phyloP scores from a whole-genome alignment of 2,113 vertebrate species.

The Hoplias malabaricus region DNA sequence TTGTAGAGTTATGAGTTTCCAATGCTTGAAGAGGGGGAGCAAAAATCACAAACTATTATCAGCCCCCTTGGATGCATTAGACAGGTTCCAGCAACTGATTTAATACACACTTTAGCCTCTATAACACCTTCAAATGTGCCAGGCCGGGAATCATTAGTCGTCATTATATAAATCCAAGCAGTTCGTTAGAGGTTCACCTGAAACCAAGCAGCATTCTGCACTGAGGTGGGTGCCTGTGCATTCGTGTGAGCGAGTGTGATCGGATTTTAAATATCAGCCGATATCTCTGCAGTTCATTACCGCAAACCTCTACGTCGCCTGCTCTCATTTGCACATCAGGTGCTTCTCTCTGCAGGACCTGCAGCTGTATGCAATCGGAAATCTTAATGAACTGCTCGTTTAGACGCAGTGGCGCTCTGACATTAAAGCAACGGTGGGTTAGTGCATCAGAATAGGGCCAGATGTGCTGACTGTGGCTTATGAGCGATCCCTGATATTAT shows the following conservation, averaged over 20 bases:
- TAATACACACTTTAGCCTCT: conserved; percentile 48
- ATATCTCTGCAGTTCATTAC: conserved; percentile 54
- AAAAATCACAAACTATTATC: too few relatives aligned
- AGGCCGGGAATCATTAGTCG: conserved; percentile 44
- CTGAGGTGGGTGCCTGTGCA: conserved; percentile 15
- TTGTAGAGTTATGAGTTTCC: too few relatives aligned
- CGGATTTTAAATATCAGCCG: conserved; percentile 43
- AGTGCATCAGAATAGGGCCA: background rate
- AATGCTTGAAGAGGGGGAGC: too few relatives aligned
- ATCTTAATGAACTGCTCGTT: conserved; percentile 40
- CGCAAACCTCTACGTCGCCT: conserved; percentile 46
- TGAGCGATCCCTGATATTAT: background rate
- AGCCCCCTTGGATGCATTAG: conserved; percentile 27
- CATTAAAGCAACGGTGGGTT: background rate
- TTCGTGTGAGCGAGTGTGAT: conserved; percentile 16
- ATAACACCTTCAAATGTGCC: conserved; percentile 47
- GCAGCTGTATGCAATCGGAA: conserved; percentile 30
- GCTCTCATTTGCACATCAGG: conserved; percentile 57
- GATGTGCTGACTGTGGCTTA: background rate
- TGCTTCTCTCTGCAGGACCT: conserved; percentile 43
- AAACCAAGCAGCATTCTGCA: conserved; percentile 36
- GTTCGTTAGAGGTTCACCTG: conserved; percentile 61
- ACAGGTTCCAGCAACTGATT: conserved; percentile 53
- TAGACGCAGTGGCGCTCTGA: conserved; percentile 7
- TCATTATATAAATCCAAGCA: conserved; percentile 47